Evolutionary conservation across 2,888 invertebrate genomes (phyloP), one percentile per base, ranked within the genome.

Genomic region (Agrotis ipsilon): DNA sequence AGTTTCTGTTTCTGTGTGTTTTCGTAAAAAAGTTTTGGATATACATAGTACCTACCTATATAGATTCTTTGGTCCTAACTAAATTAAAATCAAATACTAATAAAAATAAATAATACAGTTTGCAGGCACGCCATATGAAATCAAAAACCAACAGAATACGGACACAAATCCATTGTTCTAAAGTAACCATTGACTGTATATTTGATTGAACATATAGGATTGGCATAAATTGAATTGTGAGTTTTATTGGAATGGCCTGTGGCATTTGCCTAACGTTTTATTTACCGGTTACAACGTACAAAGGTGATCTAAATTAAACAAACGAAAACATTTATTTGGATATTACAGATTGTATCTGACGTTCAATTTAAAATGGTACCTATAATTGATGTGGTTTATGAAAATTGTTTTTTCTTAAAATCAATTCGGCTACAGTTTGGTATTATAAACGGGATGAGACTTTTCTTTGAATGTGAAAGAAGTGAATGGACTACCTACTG

Each of bases 191-290:
- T 60, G 64, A 59, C 63, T 62, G 65, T 45, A n/a, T 71, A 45
- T 78, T 82, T 82, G 68, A 75, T 73, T 75, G 70, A 73, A 78
- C 71, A 45, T 69, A 80, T 62, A 57, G 68, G 66, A 76, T 73
- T 71, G 72, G 70, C 52, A 78, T 75, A 75, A 83, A 83, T 82
- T 77, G 76, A 80, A 83, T 80, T 67, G 81, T 55, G 73, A 54
- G 61, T 78, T 83, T 77, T 80, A 82, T 73, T 75, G 68, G 73
- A 81, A 71, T 59, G 59, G 64, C 66, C 71, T 43, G 73, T 65
- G 54, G 73, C 27, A 51, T 82, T 75, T 80, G 63, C 65, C 46
- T 51, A 54, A 60, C 39, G 55, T 14, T 39, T 39, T 81, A 65
- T 80, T 80, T 68, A 66, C 69, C 64, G 63, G 62, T 11, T 32